These are phyloP conservation scores for mouse (Mus musculus) DNA, from an alignment of 2,113 vertebrate genomes.

Conservation along the genomic window DNA sequence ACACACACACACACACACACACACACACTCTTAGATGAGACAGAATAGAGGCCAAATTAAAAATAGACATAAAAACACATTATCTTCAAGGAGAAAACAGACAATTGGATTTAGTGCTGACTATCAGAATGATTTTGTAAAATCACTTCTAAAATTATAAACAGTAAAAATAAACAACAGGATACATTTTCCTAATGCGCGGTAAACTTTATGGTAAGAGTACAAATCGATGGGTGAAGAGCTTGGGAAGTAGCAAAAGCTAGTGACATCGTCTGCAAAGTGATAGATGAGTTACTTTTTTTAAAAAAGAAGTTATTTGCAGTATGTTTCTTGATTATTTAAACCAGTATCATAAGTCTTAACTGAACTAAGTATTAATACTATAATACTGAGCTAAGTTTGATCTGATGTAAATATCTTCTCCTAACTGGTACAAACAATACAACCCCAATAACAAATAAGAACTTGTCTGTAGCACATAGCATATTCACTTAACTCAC, in stretches of 20 bases:
- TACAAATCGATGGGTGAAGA: slow-evolving; percentile 73
- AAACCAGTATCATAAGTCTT: neutral
- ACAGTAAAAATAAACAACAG: slow-evolving; percentile 4
- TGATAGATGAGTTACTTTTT: slow-evolving; percentile 3
- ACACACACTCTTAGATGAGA: neutral
- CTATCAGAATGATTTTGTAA: slow-evolving; percentile 9
- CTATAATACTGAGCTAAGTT: neutral
- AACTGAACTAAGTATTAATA: slow-evolving; percentile 16
- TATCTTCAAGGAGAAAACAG: neutral
- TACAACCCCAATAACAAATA: neutral
- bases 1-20: neutral
- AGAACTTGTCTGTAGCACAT: neutral
- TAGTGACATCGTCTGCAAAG: slow-evolving; percentile 54
- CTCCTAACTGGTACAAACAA: neutral
- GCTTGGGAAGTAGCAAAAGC: slow-evolving; percentile 29
- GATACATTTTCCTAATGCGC: slow-evolving; percentile 3
- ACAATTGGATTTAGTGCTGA: neutral
- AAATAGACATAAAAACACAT: neutral
- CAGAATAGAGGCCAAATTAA: slow-evolving; percentile 13
- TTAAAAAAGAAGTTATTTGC: slow-evolving; percentile 73
- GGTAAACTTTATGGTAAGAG: slow-evolving; percentile 74
- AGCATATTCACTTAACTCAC: slow-evolving; percentile 46
- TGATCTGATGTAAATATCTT: slow-evolving; percentile 32
- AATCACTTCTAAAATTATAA: slow-evolving; percentile 16
- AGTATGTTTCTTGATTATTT: slow-evolving; percentile 83